Conservation (phyloP, 1,140 invertebrate genomes). For the Dysdera silvatica region DNA sequence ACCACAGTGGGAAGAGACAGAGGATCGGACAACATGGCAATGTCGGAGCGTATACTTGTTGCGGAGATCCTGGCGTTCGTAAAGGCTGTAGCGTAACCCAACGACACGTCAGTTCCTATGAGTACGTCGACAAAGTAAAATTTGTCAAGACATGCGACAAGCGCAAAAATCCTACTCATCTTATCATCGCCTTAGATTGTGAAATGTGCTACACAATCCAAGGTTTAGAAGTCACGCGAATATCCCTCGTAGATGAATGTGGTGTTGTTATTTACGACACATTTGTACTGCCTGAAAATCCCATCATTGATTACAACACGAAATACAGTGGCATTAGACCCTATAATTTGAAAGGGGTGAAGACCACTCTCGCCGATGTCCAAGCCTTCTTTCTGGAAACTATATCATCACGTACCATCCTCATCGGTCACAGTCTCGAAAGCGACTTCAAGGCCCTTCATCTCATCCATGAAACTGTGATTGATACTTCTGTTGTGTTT, state of each 20-base stretch:
- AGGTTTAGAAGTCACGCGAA: slow-evolving; percentile 79
- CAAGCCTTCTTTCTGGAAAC: slow-evolving; percentile 79
- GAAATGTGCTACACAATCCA: slow-evolving; percentile 71
- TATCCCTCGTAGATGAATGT: slow-evolving; percentile 60
- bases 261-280: slow-evolving; percentile 70
- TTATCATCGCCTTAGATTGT: slow-evolving; percentile 85
- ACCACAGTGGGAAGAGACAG: too few relatives aligned
- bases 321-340: slow-evolving; percentile 82
- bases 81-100: too few relatives aligned
- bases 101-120: too few relatives aligned
- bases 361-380: slow-evolving; percentile 68
- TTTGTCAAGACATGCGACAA: too few relatives aligned
- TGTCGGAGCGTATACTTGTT: too few relatives aligned
- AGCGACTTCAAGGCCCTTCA: slow-evolving; percentile 91
- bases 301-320: slow-evolving; percentile 79
- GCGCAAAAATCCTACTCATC: too few relatives aligned
- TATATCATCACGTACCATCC: slow-evolving; percentile 80
- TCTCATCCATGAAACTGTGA: slow-evolving; percentile 76
- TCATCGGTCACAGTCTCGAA: slow-evolving; percentile 94
- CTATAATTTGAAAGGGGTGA: slow-evolving; percentile 58
- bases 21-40: too few relatives aligned
- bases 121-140: too few relatives aligned
- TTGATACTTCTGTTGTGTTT: slow-evolving; percentile 93
- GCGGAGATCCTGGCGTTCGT: too few relatives aligned
- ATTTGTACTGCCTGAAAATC: slow-evolving; percentile 66